These are phyloP conservation scores for Ctenochaetus hawaiiensis DNA, from an alignment of 2,797 vertebrate species.

Conservation along the genomic window DNA sequence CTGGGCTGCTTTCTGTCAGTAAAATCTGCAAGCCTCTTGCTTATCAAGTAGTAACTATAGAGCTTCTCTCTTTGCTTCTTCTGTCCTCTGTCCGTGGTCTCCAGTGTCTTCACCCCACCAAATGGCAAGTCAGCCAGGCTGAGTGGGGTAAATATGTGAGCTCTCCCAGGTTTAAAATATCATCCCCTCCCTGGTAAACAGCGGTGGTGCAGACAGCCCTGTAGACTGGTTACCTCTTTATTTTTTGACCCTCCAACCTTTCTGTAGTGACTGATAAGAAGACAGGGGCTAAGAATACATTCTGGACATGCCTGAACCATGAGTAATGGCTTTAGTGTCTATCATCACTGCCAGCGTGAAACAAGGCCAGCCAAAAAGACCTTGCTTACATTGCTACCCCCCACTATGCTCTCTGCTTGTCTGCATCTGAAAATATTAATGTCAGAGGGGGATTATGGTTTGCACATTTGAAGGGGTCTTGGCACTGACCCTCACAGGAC, in stretches of 20 bases:
- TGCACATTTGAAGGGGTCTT: constrained; percentile 78
- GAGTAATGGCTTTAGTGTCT: constrained; percentile 88
- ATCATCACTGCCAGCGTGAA: constrained; percentile 80
- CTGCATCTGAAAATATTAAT: constrained; percentile 81
- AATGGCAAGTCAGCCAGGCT: constrained; percentile 84
- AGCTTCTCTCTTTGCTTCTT: constrained; percentile 46
- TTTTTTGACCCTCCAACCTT: constrained; percentile 92
- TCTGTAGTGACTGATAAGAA: constrained; percentile 90
- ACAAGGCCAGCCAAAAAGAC: constrained; percentile 84
- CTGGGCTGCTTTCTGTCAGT: constrained; percentile 20
- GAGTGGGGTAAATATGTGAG: constrained; percentile 86
- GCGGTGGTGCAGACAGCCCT: constrained; percentile 80
- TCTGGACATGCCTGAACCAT: constrained; percentile 88
- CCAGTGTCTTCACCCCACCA: constrained; percentile 75
- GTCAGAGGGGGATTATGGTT: constrained; percentile 81
- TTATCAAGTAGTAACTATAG: constrained; percentile 29
- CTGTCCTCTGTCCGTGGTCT: constrained; percentile 61
- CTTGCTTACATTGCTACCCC: constrained; percentile 61
- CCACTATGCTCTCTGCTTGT: constrained; percentile 45
- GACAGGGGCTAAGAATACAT: constrained; percentile 90
- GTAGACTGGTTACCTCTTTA: constrained; percentile 91
- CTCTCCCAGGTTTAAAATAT: constrained; percentile 82
- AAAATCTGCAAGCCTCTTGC: constrained; percentile 39
- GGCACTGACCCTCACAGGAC: constrained; percentile 64
- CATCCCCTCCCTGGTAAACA: constrained; percentile 87